Base-by-base conservation (phyloP, 1,140 invertebrate genomes). In the Drosophila orena region DNA sequence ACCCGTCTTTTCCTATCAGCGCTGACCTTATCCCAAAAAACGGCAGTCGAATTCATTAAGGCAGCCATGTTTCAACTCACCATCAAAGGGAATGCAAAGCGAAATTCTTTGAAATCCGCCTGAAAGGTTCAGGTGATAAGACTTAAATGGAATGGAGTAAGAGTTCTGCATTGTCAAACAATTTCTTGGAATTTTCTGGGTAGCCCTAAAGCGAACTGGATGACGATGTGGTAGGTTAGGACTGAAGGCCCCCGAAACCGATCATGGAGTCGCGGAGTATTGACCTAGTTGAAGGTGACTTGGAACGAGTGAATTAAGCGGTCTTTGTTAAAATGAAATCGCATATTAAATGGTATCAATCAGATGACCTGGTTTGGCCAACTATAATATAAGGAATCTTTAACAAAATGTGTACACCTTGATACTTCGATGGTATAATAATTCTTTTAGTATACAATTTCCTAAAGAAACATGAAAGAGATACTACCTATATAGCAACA, bases 11-110 rank as follows among this genome's bases (percentile, higher is more conserved):
- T 54, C 54, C 14, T 38, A 76, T 65, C 54, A 37, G 57, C 15
- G 38, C 43, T 73, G 60, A 50, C 74, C 72, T 75, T 75, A 76
- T 49, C 72, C 71, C 53, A 50, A 22, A 74, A 64, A 62, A 17
- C 20, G 2, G 2, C 7, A 24, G 14, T 27, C 30, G 37, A 50
- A n/a, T 85, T 77, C 81, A 85, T 85, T 69, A 73, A 85, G 66
- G 56, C 42, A 15, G 37, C 35, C 22, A 38, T 59, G 34, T 38
- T 24, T 30, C 43, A 11, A 12, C 17, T 17, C n/a, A 27, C 20
- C 4, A 17, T 12, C 20, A 22, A 24, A 53, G 40, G 22, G 22
- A 69, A 68, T 68, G 65, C 65, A 74, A 74, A 74, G 74, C 10
- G 20, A 40, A 20, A 49, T 75, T 55, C 71, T 75, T 58, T 76